A percentile compares a stretch with the other conserved stretches of the same genome.
These are phyloP conservation scores for Cheilosia soror DNA, from an alignment of 2,888 invertebrate species.

Conservation along the genomic window DNA sequence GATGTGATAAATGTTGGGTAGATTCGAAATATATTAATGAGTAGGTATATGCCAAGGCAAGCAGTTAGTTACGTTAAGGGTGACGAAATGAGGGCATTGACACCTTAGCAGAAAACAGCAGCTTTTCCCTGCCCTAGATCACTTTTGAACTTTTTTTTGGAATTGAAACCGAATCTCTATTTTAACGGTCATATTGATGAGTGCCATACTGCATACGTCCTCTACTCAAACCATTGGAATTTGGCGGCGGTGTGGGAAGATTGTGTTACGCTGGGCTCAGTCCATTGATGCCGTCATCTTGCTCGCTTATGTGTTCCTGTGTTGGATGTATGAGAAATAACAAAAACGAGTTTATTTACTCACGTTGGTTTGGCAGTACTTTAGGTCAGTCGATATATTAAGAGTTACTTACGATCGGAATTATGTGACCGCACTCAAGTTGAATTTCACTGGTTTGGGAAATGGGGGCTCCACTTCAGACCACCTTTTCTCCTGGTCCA, in stretches of 20 bases:
- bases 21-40: no score
- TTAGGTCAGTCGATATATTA: conserved; percentile 75
- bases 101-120: no score
- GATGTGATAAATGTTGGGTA: no score
- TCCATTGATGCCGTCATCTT: conserved; percentile 80
- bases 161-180: conserved; percentile 84
- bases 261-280: conserved; percentile 85
- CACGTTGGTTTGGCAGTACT: conserved; percentile 80
- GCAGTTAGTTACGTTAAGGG: no score
- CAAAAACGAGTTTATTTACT: conserved; percentile 77
- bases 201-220: conserved; percentile 88
- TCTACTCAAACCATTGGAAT: conserved; percentile 85
- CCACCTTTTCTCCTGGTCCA: conserved; percentile 85
- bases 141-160: no score
- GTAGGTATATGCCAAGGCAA: no score
- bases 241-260: conserved; percentile 85
- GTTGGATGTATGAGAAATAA: conserved; percentile 21
- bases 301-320: conserved; percentile 83
- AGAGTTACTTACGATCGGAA: conserved; percentile 88
- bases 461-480: conserved; percentile 87
- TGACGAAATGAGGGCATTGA: no score
- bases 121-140: no score
- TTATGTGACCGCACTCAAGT: conserved; percentile 89
- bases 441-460: conserved; percentile 92
- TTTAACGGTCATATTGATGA: conserved; percentile 88